phyloP scores from a whole-genome alignment of 2,888 invertebrate species.

The Tanytarsus gracilentus region DNA sequence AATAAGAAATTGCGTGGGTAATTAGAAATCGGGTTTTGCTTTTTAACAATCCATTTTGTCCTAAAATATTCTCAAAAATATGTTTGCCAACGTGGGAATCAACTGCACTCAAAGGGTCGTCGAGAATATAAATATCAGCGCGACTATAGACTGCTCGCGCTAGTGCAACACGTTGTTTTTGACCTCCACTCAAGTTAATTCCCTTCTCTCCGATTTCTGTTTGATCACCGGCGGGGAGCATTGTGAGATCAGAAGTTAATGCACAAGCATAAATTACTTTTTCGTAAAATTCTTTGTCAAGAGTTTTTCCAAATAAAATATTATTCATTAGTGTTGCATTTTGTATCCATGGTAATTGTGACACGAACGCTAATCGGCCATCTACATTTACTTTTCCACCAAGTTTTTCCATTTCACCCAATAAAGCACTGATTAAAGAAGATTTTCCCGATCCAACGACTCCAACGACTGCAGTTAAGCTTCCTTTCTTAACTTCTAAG shows the following conservation, averaged over 20 bases:
- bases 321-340: conserved; percentile 46
- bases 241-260: conserved; percentile 44
- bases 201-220: conserved; percentile 52
- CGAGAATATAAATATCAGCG: conserved; percentile 46
- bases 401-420: conserved; percentile 44
- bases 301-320: conserved; percentile 44
- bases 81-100: conserved; percentile 59
- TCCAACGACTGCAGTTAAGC: conserved; percentile 44
- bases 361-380: conserved; percentile 46
- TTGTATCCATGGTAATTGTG: conserved; percentile 50
- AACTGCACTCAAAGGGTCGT: conserved; percentile 54
- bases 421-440: conserved; percentile 43
- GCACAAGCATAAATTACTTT: conserved; percentile 41
- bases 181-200: conserved; percentile 44
- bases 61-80: conserved; percentile 51
- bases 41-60: conserved; percentile 42
- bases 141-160: conserved; percentile 45
- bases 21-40: conserved; percentile 49
- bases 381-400: conserved; percentile 37
- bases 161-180: conserved; percentile 44
- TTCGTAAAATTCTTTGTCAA: conserved; percentile 36
- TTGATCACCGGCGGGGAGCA: conserved; percentile 46
- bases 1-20: conserved; percentile 51
- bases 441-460: conserved; percentile 45
- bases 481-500: conserved; percentile 36